Evolutionary conservation across 2,113 vertebrate species (phyloP).

Genomic region (Aegotheles bennettii): DNA sequence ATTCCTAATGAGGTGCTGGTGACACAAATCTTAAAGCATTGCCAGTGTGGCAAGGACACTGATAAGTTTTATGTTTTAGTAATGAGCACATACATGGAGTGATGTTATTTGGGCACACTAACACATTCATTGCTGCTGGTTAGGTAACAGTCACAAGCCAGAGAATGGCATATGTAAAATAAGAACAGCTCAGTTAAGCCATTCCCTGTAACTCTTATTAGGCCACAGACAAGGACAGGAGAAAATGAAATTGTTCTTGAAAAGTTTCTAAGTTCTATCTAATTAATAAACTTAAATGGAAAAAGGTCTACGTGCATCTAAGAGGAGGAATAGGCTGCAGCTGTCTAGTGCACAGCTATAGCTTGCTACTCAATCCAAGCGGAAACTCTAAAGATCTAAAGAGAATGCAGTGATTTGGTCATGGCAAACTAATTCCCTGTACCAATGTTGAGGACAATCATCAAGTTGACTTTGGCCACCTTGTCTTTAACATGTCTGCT

Average conservation of each 20-base stretch:
- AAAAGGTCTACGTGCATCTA: not conserved
- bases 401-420: not conserved
- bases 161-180: not conserved
- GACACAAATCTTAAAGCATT: not conserved
- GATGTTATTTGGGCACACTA: not conserved
- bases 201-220: not conserved
- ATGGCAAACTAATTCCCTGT: not conserved
- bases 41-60: not conserved
- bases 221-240: not conserved
- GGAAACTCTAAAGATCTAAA: not conserved
- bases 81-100: not conserved
- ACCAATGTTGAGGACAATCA: not conserved
- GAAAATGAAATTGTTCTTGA: not conserved
- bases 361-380: not conserved
- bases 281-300: not conserved
- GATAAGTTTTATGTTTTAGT: not conserved
- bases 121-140: slow-evolving; percentile 21
- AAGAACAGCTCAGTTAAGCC: not conserved
- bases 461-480: not conserved
- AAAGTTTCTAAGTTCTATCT: not conserved
- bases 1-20: not conserved
- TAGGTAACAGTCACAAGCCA: slow-evolving; percentile 7
- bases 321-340: not conserved
- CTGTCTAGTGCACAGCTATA: not conserved
- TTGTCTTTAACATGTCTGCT: not conserved